phyloP scores from a whole-genome alignment of 2,113 vertebrate species.

The Thryonomys swinderianus region DNA sequence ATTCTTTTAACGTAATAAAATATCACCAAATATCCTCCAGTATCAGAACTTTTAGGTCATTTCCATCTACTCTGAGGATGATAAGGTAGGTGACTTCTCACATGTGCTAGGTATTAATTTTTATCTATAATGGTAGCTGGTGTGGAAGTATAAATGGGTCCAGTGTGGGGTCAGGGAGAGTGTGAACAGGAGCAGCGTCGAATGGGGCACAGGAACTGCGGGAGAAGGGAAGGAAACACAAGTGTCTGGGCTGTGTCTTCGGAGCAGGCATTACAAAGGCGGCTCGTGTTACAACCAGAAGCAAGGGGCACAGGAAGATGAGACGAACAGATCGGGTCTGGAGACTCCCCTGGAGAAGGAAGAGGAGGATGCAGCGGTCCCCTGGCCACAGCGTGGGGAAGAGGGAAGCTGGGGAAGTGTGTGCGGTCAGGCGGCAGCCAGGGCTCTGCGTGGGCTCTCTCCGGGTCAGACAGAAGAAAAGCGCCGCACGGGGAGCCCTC shows the following conservation, averaged over 20 bases:
- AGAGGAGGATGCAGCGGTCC: conserved; percentile 79
- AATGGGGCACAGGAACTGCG: not conserved
- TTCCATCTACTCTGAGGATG: not conserved
- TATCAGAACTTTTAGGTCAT: not conserved
- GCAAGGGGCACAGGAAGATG: not conserved
- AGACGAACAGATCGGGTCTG: no score
- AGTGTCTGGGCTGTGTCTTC: not conserved
- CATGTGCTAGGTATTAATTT: not conserved
- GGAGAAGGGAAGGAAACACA: not conserved
- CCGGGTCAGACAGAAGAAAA: conserved; percentile 86
- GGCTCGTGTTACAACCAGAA: not conserved
- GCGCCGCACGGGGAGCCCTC: conserved; percentile 93
- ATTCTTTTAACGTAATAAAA: not conserved
- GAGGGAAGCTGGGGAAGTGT: conserved; percentile 88
- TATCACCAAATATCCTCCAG: not conserved
- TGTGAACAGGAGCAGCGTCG: not conserved
- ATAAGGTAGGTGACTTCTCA: not conserved
- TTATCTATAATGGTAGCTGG: not conserved
- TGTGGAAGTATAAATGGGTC: not conserved
- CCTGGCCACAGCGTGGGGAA: conserved; percentile 86
- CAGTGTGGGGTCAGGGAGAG: not conserved
- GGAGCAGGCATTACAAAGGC: not conserved
- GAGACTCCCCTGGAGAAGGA: not conserved
- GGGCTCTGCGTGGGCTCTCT: no score
- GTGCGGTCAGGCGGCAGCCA: no score